Conservation (phyloP, 2,888 invertebrate species). For the Chelonus formosanus region DNA sequence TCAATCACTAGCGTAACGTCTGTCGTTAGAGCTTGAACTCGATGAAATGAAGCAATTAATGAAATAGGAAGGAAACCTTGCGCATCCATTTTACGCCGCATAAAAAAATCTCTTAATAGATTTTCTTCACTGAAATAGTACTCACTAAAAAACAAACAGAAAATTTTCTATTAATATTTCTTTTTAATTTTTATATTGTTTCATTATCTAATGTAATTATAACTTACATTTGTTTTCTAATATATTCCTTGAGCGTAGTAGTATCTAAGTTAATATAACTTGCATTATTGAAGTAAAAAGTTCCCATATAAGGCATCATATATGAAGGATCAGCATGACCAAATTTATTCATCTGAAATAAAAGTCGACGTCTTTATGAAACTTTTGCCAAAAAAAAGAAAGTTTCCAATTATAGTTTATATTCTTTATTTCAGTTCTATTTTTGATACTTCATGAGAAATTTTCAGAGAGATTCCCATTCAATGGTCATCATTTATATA, state of each 20-base stretch:
- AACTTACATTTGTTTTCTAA: conserved; percentile 91
- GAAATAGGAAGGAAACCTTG: conserved; percentile 94
- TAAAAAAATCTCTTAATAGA: conserved; percentile 92
- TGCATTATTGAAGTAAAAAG: conserved; percentile 71
- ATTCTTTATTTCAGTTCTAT: no score
- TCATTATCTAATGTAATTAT: background rate
- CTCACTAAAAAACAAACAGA: conserved; percentile 75
- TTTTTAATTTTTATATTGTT: no score
- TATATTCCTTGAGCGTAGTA: conserved; percentile 79
- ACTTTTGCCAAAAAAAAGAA: background rate
- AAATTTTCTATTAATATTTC: no score
- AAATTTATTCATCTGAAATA: conserved; percentile 58
- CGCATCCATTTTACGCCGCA: conserved; percentile 94
- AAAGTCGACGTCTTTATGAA: background rate
- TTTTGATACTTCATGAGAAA: no score
- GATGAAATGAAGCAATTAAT: conserved; percentile 94
- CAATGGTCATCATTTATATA: no score
- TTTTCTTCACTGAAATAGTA: conserved; percentile 99
- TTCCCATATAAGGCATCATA: conserved; percentile 70
- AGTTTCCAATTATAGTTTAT: background rate
- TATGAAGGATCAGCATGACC: conserved; percentile 55
- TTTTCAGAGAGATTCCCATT: no score
- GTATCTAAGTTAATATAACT: conserved; percentile 71
- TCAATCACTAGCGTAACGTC: conserved; percentile 85
- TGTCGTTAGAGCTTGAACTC: conserved; percentile 86